Base-by-base conservation (phyloP, 2,888 invertebrate genomes). In the Heteropelma amictum region DNA sequence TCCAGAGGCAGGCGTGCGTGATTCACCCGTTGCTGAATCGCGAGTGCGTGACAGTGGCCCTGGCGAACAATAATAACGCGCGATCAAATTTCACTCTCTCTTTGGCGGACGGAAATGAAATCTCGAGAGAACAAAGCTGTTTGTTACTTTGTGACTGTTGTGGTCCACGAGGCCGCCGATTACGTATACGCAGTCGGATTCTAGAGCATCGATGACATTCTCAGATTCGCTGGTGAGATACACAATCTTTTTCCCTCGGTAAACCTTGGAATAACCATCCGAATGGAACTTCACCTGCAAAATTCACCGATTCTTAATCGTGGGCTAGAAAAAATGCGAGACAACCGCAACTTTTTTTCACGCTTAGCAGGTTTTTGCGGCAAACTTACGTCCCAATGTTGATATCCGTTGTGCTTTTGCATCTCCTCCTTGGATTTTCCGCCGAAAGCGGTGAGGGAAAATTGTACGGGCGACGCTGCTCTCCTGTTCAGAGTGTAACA, bases 81-180 rank as follows among this genome's bases (percentile, higher is more conserved):
- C 28, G 3, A 17, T 19, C 2, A 30, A 14, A 3, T 1, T 10
- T 10, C 3, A 26, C 6, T n/a, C 21, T 35, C 3, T 7, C 4
- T 26, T 3, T 8, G 26, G 12, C n/a, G 6, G 2, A 12, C 10
- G 8, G 5, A 38, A 2, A n/a, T n/a, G n/a, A n/a, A n/a, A n/a
- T n/a, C n/a, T n/a, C n/a, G n/a, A n/a, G n/a, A n/a, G n/a, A n/a
- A n/a, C n/a, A n/a, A n/a, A n/a, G n/a, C n/a, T n/a, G n/a, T 19
- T 4, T 23, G 12, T 80, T 81, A 87, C 96, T 92, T 98, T 99
- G 81, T 98, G 95, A 81, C 95, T 93, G 90, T 99, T 99, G 87
- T 99, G 99, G 90, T 99, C 99, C 0, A 99, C 98, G 47, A 99
- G 90, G 23, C 98, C 99, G 40, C 99, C 99, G 87, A 99, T 98